phyloP scores from a whole-genome alignment of 2,797 vertebrate genomes.

The Setipinna tenuifilis region DNA sequence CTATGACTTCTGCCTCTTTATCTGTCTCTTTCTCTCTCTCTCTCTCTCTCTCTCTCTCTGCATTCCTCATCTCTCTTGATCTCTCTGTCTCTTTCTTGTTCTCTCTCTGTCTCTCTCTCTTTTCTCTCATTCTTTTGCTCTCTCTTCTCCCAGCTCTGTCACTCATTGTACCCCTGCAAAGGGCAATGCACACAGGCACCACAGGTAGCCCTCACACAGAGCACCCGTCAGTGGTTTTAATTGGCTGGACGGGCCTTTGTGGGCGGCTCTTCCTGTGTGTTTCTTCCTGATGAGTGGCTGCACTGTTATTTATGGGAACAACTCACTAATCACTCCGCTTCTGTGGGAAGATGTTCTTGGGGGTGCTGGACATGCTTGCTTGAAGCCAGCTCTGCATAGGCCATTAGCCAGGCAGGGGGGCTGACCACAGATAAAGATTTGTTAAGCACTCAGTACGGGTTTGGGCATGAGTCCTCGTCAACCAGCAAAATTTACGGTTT shows the following conservation, averaged over 20 bases:
- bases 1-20: background rate
- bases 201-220: background rate
- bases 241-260: background rate
- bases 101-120: too few species aligned
- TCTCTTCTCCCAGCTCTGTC: background rate
- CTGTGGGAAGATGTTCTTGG: constrained; percentile 13
- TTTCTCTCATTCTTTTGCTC: background rate
- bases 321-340: background rate
- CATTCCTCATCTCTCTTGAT: too few species aligned
- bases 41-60: background rate
- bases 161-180: background rate
- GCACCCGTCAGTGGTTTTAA: background rate
- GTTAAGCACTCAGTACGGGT: background rate
- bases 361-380: background rate
- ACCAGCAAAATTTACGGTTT: background rate
- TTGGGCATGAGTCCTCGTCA: background rate
- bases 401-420: background rate
- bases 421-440: constrained; percentile 3
- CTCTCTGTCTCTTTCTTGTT: too few species aligned
- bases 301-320: background rate
- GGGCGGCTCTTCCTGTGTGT: background rate
- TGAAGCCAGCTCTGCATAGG: background rate
- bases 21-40: background rate
- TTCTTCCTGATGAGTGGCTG: constrained; percentile 3
- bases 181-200: background rate